Evolutionary conservation across 2,888 invertebrate genomes (phyloP), one percentile per base, ranked within the genome.

Genomic region (Agapostemon virescens): DNA sequence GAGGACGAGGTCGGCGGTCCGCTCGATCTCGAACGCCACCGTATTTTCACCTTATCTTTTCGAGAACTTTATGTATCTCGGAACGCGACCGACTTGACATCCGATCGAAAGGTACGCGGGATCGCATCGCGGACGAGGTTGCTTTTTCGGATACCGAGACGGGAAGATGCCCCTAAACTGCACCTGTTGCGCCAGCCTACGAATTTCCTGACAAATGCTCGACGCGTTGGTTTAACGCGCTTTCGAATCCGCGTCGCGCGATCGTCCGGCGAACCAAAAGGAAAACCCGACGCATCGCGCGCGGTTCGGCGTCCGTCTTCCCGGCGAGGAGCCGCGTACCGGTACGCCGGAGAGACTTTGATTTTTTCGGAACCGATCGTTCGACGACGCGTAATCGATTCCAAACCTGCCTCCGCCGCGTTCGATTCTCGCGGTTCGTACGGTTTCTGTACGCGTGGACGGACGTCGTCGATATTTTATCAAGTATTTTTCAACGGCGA

Each of bases 121-220:
- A 77, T 77, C 82, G 76, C 70, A 63, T 82, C 69, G 71, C 82
- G 13, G 61, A 33, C 61, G 72, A 61, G 77, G 38, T 73, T 70
- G 72, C 58, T 71, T 76, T 86, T 85, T 87, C 77, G 82, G 79
- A 71, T 58, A 74, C 73, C 77, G 79, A 73, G 79, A 63, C 68
- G 76, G 61, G 86, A 85, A 80, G 86, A 82, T 82, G 84, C 86
- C 81, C 69, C 78, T 77, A 84, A 79, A 85, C 77, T 87, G 71
- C 87, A 86, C 86, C 86, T 86, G 86, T 86, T 86, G 86, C 86
- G 83, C 81, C 77, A 17, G 66, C 81, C 79, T 75, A 80, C 77
- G 81, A 87, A 87, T 87, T 84, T 86, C 84, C 79, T 75, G 84
- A 86, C 80, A 85, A 87, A 87, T 84, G 73, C 77, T 74, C 69